Base-by-base conservation (phyloP, 2,113 vertebrate species). In the Bucco capensis region DNA sequence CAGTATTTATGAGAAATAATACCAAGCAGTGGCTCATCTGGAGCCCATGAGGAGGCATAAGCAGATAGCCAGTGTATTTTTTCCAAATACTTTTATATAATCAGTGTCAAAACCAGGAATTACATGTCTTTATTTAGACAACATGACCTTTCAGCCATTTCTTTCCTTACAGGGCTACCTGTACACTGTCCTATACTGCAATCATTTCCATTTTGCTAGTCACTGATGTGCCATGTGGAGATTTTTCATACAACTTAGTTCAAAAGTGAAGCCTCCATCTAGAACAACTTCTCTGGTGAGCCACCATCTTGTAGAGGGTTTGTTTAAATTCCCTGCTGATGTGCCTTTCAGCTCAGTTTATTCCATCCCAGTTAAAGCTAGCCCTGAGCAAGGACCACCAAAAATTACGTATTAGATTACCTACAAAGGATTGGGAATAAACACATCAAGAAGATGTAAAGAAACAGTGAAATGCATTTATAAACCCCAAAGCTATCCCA, bases 201-300 rank as follows among this genome's bases (percentile, higher is more conserved):
- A 16, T n/a, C 19, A 5, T 25, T 82, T 89, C 64, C 44, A 35
- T 66, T 79, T 78, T 10, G 1, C 19, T 66, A 83, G 44, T 5
- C 19, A 15, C 3, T 53, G 71, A 8, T 2, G 1, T 8, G 56
- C 44, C 58, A 12, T 0, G 2, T 1, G 15, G 69, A 67, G 60
- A 42, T 46, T 86, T 72, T 72, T 61, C 46, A n/a, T 28, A 35
- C 12, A 40, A 17, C 4, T 42, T 62, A 21, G 51, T 30, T 66
- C 54, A 49, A 38, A 27, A 74, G 7, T 22, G 25, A 91, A 87
- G 33, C 25, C 21, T 76, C 37, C 75, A 71, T 38, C n/a, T 62
- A 73, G 38, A 74, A 2, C 23, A 73, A 6, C 11, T 42, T 6
- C 21, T 51, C 25, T 24, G 14, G 35, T 4, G 19, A 83, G 16